Conservation (phyloP, 2,113 vertebrate species). For the Corythaeola cristata region DNA sequence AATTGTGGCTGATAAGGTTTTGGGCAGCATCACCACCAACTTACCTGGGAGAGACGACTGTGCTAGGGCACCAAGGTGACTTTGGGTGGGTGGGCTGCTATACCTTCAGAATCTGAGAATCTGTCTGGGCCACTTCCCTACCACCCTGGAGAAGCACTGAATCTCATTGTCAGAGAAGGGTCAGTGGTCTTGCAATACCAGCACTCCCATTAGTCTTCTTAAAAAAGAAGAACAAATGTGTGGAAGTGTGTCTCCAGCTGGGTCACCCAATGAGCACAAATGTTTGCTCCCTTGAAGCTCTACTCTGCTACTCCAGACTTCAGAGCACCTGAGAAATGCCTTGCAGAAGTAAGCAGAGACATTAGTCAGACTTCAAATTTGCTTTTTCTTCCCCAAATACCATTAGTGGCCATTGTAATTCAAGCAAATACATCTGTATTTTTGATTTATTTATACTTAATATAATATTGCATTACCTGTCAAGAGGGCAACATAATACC, state of each 20-base stretch:
- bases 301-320: background rate
- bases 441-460: slow-evolving; percentile 66
- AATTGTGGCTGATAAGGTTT: background rate
- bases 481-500: slow-evolving; percentile 60
- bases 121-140: background rate
- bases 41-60: background rate
- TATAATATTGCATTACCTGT: slow-evolving; percentile 57
- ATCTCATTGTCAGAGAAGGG: background rate
- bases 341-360: background rate
- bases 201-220: background rate
- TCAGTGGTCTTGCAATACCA: background rate
- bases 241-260: background rate
- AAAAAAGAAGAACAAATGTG: background rate
- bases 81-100: background rate
- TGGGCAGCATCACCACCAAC: background rate
- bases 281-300: background rate
- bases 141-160: background rate
- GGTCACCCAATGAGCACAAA: background rate
- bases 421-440: slow-evolving; percentile 14
- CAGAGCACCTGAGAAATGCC: background rate
- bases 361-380: slow-evolving; percentile 20
- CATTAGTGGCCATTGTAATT: slow-evolving; percentile 38
- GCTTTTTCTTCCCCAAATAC: slow-evolving; percentile 23
- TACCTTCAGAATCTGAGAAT: background rate
- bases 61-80: background rate